A percentile compares a stretch with the other conserved stretches of the same genome.
These are phyloP conservation scores for Littorina saxatilis DNA, from an alignment of 1,140 invertebrate species.

Conservation along the genomic window DNA sequence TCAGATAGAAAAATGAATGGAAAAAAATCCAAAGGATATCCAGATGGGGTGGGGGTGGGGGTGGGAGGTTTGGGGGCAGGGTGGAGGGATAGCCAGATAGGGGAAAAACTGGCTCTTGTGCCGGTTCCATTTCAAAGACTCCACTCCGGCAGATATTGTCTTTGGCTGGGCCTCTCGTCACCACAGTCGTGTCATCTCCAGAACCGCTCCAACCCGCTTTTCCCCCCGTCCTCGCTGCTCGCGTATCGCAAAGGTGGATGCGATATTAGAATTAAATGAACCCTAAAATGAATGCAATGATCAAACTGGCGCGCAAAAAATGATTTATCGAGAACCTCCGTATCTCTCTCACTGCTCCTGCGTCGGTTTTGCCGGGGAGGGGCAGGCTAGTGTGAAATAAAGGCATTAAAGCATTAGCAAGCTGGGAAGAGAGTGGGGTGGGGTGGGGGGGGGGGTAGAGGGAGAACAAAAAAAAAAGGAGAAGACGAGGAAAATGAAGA, in stretches of 20 bases:
- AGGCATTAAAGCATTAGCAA: slow-evolving; percentile 36
- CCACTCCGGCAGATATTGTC: slow-evolving; percentile 4
- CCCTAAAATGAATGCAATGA: slow-evolving; percentile 51
- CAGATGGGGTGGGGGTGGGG: not conserved
- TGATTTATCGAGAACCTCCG: slow-evolving; percentile 45
- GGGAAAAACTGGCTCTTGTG: not conserved
- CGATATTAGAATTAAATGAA: slow-evolving; percentile 49
- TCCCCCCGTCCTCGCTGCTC: not conserved
- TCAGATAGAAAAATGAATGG: not conserved
- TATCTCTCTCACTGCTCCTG: slow-evolving; percentile 35
- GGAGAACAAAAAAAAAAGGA: slow-evolving; percentile 8
- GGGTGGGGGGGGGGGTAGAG: too few relatives aligned
- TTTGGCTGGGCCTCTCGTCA: not conserved
- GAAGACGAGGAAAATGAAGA: not conserved
- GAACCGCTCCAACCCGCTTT: not conserved
- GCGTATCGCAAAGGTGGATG: slow-evolving; percentile 8
- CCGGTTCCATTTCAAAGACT: slow-evolving; percentile 7
- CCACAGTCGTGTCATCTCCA: not conserved
- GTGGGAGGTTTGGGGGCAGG: not conserved
- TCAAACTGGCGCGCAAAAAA: slow-evolving; percentile 44
- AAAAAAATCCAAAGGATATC: not conserved
- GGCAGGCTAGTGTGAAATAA: slow-evolving; percentile 46
- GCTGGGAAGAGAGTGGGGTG: too few relatives aligned
- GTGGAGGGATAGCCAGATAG: not conserved
- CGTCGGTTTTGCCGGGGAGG: slow-evolving; percentile 22